phyloP scores from a whole-genome alignment of 2,113 vertebrate species.

The Erythrolamprus reginae region DNA sequence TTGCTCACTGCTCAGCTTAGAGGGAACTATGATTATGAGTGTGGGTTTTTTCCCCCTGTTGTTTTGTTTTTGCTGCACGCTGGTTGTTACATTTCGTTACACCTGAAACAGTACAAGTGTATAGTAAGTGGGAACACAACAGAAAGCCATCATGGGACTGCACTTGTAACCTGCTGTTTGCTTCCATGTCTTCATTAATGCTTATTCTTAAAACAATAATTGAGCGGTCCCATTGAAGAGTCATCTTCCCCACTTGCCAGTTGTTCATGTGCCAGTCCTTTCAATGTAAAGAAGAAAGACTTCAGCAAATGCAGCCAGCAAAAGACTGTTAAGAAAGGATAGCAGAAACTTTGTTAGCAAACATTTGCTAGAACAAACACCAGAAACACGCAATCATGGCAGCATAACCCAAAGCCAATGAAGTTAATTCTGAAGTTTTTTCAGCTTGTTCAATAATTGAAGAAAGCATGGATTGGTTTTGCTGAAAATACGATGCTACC shows the following conservation, averaged over 20 bases:
- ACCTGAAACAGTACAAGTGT: no score
- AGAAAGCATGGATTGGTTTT: neutral
- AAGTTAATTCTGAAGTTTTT: slow-evolving; percentile 9
- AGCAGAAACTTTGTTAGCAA: slow-evolving; percentile 34
- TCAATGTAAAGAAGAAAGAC: slow-evolving; percentile 81
- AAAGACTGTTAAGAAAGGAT: slow-evolving; percentile 73
- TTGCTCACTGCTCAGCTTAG: no score
- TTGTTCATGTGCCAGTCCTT: slow-evolving; percentile 56
- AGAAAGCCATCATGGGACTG: neutral
- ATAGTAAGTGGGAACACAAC: no score
- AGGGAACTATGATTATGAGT: no score
- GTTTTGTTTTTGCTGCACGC: no score
- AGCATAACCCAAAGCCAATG: neutral
- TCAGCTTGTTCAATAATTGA: slow-evolving; percentile 3
- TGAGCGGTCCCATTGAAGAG: neutral
- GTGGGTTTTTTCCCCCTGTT: no score
- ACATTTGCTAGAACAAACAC: neutral
- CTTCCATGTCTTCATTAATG: slow-evolving; percentile 25
- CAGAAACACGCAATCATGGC: neutral
- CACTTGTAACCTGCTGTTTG: neutral
- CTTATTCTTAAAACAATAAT: neutral
- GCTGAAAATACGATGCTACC: neutral
- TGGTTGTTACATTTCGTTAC: no score
- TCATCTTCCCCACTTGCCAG: slow-evolving; percentile 2
- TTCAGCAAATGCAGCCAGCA: slow-evolving; percentile 78